Evolutionary conservation across 2,888 invertebrate species (phyloP).

Genomic region (Xylocampa areola): DNA sequence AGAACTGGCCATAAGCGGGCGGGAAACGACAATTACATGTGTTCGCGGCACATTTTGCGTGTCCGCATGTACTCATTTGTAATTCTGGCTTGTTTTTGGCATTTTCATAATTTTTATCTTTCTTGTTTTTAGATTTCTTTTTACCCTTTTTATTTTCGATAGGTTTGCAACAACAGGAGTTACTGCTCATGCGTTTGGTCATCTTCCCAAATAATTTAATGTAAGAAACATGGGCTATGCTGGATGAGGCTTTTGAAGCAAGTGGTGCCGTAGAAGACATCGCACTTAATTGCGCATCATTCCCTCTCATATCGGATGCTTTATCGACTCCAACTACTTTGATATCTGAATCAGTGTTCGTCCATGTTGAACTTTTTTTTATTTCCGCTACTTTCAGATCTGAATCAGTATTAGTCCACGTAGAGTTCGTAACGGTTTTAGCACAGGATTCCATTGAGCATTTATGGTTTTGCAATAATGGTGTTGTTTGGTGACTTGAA

Average conservation of each 20-base stretch:
- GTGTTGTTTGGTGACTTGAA: too few species aligned
- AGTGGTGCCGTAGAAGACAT: neutral
- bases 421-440: too few species aligned
- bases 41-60: conserved; percentile 16
- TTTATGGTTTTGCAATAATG: neutral
- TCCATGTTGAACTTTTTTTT: too few species aligned
- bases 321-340: neutral
- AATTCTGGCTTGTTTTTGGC: neutral
- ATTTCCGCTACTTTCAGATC: too few species aligned
- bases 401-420: too few species aligned
- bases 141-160: neutral
- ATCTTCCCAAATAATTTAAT: neutral
- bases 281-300: neutral
- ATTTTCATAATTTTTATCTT: neutral
- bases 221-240: conserved; percentile 7
- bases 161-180: too few species aligned
- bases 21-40: conserved; percentile 68
- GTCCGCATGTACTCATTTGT: neutral
- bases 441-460: neutral
- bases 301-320: neutral
- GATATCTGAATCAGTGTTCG: neutral
- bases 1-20: conserved; percentile 64
- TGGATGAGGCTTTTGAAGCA: neutral
- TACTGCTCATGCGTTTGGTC: too few species aligned
- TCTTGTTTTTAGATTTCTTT: neutral